phyloP scores from a whole-genome alignment of 2,888 invertebrate genomes.

The Hyalella azteca region DNA sequence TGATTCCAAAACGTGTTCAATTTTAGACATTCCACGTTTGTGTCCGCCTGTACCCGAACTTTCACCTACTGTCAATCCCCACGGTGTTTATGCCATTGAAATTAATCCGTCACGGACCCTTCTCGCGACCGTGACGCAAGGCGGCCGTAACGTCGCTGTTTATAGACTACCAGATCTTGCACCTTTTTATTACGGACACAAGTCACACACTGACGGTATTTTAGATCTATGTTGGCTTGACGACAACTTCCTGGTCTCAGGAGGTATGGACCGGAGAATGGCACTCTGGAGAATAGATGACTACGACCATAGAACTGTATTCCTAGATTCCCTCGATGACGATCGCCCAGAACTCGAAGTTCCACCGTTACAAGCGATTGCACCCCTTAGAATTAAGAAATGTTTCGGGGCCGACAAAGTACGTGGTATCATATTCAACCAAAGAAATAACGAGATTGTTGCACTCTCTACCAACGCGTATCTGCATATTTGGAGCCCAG shows the following conservation, averaged over 20 bases:
- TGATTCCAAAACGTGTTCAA: slow-evolving; percentile 83
- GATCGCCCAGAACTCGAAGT: not conserved
- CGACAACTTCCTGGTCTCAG: slow-evolving; percentile 92
- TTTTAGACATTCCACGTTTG: slow-evolving; percentile 88
- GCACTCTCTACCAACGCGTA: slow-evolving; percentile 90
- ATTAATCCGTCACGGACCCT: slow-evolving; percentile 88
- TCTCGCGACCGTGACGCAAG: slow-evolving; percentile 88
- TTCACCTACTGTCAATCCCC: slow-evolving; percentile 68
- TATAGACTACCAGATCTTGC: slow-evolving; percentile 90
- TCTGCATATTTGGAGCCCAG: slow-evolving; percentile 89
- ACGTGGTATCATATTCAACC: slow-evolving; percentile 86
- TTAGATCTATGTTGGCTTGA: slow-evolving; percentile 94
- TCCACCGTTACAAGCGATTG: slow-evolving; percentile 8
- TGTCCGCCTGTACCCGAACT: slow-evolving; percentile 66
- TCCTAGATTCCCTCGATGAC: not conserved
- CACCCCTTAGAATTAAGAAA: slow-evolving; percentile 73
- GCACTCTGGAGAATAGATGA: slow-evolving; percentile 83
- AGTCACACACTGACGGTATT: slow-evolving; percentile 90
- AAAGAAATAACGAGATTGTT: slow-evolving; percentile 83
- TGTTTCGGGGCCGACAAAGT: slow-evolving; percentile 79
- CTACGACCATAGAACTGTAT: slow-evolving; percentile 60
- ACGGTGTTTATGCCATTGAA: slow-evolving; percentile 92
- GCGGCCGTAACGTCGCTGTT: slow-evolving; percentile 91
- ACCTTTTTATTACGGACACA: slow-evolving; percentile 84
- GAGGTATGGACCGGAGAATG: slow-evolving; percentile 88